A percentile compares a stretch with the other conserved stretches of the same genome.
These are phyloP conservation scores for Dasyprocta punctata DNA, from an alignment of 2,113 vertebrate genomes.

Conservation along the genomic window DNA sequence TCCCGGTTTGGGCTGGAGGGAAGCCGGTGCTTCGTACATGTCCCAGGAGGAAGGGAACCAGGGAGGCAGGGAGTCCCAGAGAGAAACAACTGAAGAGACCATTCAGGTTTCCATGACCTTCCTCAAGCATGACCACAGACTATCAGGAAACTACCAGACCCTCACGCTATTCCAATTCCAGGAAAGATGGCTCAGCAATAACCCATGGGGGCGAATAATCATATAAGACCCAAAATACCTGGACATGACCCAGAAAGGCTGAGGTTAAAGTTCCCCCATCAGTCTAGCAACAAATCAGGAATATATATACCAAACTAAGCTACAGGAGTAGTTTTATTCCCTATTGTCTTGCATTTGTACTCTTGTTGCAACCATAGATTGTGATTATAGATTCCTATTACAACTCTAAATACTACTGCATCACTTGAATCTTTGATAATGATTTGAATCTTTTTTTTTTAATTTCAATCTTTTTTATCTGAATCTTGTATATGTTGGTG, in stretches of 20 bases:
- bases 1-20: not conserved
- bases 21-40: not conserved
- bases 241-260: not conserved
- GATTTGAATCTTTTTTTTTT: not conserved
- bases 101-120: not conserved
- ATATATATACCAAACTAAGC: not conserved
- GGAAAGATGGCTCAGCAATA: not conserved
- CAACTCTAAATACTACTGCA: not conserved
- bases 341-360: not conserved
- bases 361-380: not conserved
- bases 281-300: not conserved
- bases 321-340: not conserved
- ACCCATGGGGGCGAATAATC: not conserved
- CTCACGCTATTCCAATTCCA: not conserved
- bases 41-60: not conserved
- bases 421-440: not conserved
- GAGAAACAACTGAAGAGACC: not conserved
- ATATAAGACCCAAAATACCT: not conserved
- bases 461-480: not conserved
- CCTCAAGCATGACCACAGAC: not conserved
- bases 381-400: not conserved
- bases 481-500: not conserved
- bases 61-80: not conserved
- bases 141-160: not conserved
- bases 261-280: not conserved